Percentiles rank a stretch among this genome's conserved stretches.
These are phyloP conservation scores for Pandion haliaetus DNA, from an alignment of 2,113 vertebrate genomes.

Conservation along the genomic window DNA sequence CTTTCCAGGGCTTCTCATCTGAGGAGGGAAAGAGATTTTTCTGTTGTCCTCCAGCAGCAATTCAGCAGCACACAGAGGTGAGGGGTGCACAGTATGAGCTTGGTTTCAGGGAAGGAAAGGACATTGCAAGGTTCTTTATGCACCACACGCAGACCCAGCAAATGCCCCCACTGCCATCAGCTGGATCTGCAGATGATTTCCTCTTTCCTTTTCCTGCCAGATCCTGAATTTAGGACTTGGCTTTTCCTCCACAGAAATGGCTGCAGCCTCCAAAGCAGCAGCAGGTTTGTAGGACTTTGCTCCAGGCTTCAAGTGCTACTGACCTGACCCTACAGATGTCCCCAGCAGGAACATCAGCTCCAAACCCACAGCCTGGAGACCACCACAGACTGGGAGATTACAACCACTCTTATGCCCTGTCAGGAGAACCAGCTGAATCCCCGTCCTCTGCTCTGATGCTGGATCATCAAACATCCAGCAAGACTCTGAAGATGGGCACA, in stretches of 20 bases:
- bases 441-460: neutral
- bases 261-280: neutral
- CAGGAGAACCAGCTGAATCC: neutral
- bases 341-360: neutral
- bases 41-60: neutral
- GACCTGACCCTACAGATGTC: neutral
- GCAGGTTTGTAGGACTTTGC: neutral
- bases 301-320: neutral
- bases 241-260: neutral
- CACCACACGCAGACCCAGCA: accelerated
- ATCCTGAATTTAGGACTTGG: neutral
- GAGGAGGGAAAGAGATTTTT: neutral
- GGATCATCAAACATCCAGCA: neutral
- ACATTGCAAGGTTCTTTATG: neutral
- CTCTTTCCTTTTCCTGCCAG: neutral
- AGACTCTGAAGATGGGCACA: neutral
- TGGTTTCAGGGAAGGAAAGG: neutral
- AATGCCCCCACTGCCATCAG: neutral
- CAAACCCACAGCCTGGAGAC: neutral
- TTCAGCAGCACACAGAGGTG: neutral
- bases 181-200: neutral
- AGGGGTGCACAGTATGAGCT: accelerated
- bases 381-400: neutral
- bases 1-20: constrained; percentile 95
- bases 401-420: neutral